Evolutionary conservation across 2,113 vertebrate species (phyloP).

Genomic region (Mystacornis crossleyi): DNA sequence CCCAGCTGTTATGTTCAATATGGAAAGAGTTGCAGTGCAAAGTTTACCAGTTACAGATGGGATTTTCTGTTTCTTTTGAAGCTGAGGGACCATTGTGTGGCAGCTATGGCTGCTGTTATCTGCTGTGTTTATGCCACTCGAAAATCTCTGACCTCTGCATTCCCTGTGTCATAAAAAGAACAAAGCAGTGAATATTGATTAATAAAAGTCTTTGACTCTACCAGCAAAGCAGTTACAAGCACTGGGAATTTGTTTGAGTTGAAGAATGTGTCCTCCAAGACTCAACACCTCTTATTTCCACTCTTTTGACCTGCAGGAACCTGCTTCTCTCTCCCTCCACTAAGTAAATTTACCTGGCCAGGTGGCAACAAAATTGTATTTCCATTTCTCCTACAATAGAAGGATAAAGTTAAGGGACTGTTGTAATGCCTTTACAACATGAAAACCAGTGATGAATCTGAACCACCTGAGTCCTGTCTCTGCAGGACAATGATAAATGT

Average conservation of each 20-base stretch:
- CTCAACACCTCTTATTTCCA: neutral
- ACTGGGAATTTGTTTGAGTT: neutral
- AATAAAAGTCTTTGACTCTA: conserved; percentile 45
- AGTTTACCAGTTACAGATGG: neutral
- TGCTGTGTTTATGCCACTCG: conserved; percentile 22
- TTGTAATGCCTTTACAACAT: neutral
- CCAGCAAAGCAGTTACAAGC: neutral
- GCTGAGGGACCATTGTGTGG: conserved; percentile 29
- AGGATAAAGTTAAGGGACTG: neutral
- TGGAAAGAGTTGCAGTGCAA: neutral
- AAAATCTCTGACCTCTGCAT: conserved; percentile 64
- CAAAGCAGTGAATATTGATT: conserved; percentile 41
- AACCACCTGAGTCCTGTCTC: conserved; percentile 74
- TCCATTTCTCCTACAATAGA: neutral
- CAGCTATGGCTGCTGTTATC: neutral
- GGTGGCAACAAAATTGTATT: neutral
- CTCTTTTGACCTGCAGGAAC: neutral
- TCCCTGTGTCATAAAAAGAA: conserved; percentile 54
- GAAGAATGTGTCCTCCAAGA: neutral
- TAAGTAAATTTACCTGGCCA: neutral
- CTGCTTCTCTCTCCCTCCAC: neutral
- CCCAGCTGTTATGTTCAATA: neutral
- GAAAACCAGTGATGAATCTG: conserved; percentile 21
- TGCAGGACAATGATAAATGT: conserved; percentile 73
- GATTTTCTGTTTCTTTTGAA: conserved; percentile 24